Base-by-base conservation (phyloP, 1,140 invertebrate species). In the Asobara japonica region DNA sequence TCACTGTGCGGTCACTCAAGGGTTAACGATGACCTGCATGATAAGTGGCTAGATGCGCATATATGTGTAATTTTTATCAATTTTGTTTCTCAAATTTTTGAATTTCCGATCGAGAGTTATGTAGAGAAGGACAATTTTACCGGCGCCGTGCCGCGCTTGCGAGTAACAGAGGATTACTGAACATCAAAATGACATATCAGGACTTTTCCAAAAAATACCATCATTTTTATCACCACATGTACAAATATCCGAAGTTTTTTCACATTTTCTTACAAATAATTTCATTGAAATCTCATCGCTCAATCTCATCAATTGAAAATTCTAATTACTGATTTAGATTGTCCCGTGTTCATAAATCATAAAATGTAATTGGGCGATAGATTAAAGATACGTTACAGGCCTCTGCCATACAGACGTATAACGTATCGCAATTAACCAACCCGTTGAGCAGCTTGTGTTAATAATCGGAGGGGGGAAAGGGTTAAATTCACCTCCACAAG, bases 351-450 rank as follows among this genome's bases (percentile, higher is more conserved):
- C 22, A 56, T 56, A 56, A 56, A 56, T 56, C 41, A 65, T 10
- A 56, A 29, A 41, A 41, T 11, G 22, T 56, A 67, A 68, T 68
- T 68, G 36, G 48, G 30, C 33, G 51, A 69, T 65, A 71, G 30
- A 65, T 71, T 65, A 30, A 36, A 27, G 27, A 36, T 33, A 45
- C 45, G 51, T 56, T n/a, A n/a, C 22, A 27, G 22, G 51, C 20
- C 11, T 18, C 16, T 3, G 10, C 20, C 27, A 36, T 71, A 38
- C 33, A 64, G 33, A 70, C 8, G 45, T 51, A 64, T 20, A 16
- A 20, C 60, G 41, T 71, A 65, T 65, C 18, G 56, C 69, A 61
- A 71, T 65, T 65, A 71, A 71, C 41, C 69, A 45, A 71, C 25
- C 65, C 62, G 48, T 71, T 71, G 69, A 56, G 61, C 62, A 25